These are phyloP conservation scores for Tautogolabrus adspersus DNA, from an alignment of 2,113 vertebrate species.

Conservation along the genomic window DNA sequence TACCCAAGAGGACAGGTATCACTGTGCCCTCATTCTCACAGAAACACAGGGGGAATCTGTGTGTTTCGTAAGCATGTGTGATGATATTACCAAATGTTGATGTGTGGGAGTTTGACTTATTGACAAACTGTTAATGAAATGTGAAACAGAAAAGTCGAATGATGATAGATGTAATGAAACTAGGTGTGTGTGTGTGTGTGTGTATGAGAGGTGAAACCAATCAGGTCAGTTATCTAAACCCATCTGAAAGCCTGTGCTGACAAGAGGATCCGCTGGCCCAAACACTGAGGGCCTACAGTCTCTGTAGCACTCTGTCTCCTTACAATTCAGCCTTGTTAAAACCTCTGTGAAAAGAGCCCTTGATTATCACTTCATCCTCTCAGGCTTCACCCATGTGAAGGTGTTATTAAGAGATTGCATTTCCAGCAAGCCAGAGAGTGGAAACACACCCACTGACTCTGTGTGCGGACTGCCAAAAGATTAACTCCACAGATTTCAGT, in stretches of 20 bases:
- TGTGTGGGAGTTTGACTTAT: conserved; percentile 36
- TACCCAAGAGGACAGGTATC: conserved; percentile 20
- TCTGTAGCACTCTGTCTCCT: conserved; percentile 55
- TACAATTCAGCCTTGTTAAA: conserved; percentile 72
- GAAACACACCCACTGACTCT: conserved; percentile 55
- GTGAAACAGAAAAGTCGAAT: conserved; percentile 13
- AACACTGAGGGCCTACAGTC: conserved; percentile 52
- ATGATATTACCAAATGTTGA: background rate
- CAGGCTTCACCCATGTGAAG: conserved; percentile 66
- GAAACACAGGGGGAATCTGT: conserved; percentile 27
- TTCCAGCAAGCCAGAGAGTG: conserved; percentile 58
- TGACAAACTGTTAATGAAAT: background rate
- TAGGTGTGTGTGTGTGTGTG: background rate
- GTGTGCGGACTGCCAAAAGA: conserved; percentile 45
- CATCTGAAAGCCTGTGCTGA: conserved; percentile 58
- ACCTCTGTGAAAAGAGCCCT: conserved; percentile 65
- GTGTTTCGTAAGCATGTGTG: background rate
- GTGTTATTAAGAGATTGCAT: conserved; percentile 75
- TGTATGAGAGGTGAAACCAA: conserved; percentile 41
- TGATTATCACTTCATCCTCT: conserved; percentile 72
- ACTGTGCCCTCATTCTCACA: background rate
- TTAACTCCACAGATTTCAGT: conserved; percentile 40
- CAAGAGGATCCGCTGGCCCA: conserved; percentile 41
- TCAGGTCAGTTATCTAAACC: conserved; percentile 59
- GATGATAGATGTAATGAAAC: conserved; percentile 23